These are phyloP conservation scores for Hydrochoerus hydrochaeris DNA, from an alignment of 2,113 vertebrate genomes.

Conservation along the genomic window DNA sequence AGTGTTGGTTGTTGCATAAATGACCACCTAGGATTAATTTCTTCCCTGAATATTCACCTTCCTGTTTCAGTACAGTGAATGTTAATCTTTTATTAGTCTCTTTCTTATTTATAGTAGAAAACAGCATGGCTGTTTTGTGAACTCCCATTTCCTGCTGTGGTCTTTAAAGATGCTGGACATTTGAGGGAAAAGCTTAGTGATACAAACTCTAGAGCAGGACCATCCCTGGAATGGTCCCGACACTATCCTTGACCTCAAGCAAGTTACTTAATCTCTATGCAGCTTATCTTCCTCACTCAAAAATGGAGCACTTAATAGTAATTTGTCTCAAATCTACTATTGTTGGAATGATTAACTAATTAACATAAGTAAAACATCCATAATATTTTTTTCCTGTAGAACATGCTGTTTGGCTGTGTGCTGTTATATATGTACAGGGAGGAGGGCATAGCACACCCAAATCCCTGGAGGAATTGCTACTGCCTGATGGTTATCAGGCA, in stretches of 20 bases:
- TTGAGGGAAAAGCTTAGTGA: accelerated
- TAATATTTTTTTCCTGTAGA: background rate
- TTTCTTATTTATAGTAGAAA: background rate
- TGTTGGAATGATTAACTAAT: slow-evolving; percentile 29
- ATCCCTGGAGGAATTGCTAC: background rate
- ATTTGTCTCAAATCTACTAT: background rate
- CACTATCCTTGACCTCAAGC: background rate
- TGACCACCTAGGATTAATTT: background rate
- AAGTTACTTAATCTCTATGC: background rate
- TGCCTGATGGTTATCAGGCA: background rate
- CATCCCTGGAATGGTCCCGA: background rate
- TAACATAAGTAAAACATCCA: background rate
- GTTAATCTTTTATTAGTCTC: background rate
- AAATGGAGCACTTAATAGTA: slow-evolving; percentile 6
- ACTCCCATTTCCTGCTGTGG: background rate
- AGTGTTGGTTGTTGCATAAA: background rate
- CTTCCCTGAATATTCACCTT: background rate
- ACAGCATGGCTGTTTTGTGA: too few species aligned
- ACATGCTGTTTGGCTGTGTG: background rate
- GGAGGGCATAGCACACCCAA: background rate
- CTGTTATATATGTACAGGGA: background rate
- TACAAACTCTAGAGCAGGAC: background rate
- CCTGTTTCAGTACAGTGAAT: background rate
- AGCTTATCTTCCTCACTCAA: background rate
- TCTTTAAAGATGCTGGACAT: background rate